Percentiles rank a stretch among this genome's conserved stretches.
These are phyloP conservation scores for Murina feae DNA, from an alignment of 2,113 vertebrate genomes.

Conservation along the genomic window DNA sequence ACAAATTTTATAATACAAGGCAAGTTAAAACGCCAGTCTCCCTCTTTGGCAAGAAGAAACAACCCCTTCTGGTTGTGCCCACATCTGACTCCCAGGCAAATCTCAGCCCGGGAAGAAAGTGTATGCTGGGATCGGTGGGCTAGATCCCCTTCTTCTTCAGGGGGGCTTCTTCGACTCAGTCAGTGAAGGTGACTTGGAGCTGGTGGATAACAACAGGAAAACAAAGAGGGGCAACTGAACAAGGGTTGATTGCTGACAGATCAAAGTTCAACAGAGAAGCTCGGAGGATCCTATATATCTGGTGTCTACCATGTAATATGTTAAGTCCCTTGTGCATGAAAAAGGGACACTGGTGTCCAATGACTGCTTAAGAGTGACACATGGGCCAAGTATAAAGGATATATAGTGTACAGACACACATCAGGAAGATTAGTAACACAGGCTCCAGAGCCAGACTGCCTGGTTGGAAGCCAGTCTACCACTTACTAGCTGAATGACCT, in stretches of 20 bases:
- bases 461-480: background rate
- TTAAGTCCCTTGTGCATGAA: background rate
- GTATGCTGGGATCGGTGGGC: background rate
- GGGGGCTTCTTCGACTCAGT: background rate
- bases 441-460: background rate
- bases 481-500: background rate
- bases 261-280: conserved; percentile 17
- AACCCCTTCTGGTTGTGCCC: background rate
- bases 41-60: background rate
- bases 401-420: background rate
- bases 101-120: too few species aligned
- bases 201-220: background rate
- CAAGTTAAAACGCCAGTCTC: conserved; percentile 67
- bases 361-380: background rate
- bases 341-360: background rate
- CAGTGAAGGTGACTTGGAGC: background rate
- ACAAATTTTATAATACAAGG: conserved; percentile 70
- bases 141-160: background rate
- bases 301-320: background rate
- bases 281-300: background rate
- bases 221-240: background rate
- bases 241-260: background rate
- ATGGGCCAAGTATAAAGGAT: background rate
- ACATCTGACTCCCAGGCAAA: background rate
- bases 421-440: background rate